Evolutionary conservation across 2,888 invertebrate genomes (phyloP).

Genomic region (Hanleya hanleyi): DNA sequence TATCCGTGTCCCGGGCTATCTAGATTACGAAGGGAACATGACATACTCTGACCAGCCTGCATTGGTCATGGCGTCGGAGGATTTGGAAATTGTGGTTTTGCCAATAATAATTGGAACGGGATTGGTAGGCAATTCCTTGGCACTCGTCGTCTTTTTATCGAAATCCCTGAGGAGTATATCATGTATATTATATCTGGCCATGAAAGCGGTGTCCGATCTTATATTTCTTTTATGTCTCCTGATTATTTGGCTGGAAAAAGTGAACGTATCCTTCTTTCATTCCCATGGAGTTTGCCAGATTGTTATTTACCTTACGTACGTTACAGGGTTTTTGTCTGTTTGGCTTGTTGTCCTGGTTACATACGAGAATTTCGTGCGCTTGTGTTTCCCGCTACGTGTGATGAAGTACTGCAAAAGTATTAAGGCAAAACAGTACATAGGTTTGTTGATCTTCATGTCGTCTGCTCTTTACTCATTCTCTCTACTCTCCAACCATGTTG

Average conservation of each 20-base stretch:
- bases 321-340: slow-evolving; percentile 53
- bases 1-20: no score
- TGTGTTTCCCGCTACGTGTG: slow-evolving; percentile 39
- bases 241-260: slow-evolving; percentile 63
- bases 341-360: slow-evolving; percentile 53
- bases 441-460: slow-evolving; percentile 28
- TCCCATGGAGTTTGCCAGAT: slow-evolving; percentile 81
- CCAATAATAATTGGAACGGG: slow-evolving; percentile 83
- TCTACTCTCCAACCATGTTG: slow-evolving; percentile 42
- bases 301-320: slow-evolving; percentile 80
- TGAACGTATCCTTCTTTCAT: slow-evolving; percentile 54
- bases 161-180: slow-evolving; percentile 83
- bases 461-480: slow-evolving; percentile 41
- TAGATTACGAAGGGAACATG: no score
- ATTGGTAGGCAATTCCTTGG: slow-evolving; percentile 82
- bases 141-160: slow-evolving; percentile 82
- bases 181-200: slow-evolving; percentile 85
- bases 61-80: neutral
- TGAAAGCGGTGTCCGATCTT: slow-evolving; percentile 85
- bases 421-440: slow-evolving; percentile 26
- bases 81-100: slow-evolving; percentile 48
- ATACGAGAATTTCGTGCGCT: slow-evolving; percentile 46
- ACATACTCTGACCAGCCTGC: neutral
- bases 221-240: slow-evolving; percentile 83
- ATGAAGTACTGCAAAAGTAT: slow-evolving; percentile 34